Percentiles rank a stretch among this genome's conserved stretches.
Conservation (phyloP, 2,113 vertebrate genomes). For the Azemiops feae region DNA sequence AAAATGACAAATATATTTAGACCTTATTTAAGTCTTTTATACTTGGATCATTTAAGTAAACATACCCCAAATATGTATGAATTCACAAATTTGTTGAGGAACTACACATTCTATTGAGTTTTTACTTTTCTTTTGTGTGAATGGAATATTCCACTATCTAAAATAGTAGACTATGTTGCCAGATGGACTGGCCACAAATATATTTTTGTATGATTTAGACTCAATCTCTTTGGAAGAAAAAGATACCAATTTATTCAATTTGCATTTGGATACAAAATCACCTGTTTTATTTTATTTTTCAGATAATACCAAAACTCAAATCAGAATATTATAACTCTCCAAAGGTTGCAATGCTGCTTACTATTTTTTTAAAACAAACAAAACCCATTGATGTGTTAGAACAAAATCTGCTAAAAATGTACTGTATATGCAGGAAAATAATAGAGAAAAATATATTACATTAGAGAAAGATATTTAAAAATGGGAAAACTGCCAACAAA, state of each 20-base stretch:
- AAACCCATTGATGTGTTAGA: background rate
- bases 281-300: background rate
- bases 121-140: background rate
- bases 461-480: background rate
- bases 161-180: background rate
- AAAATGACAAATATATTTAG: background rate
- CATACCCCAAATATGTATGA: background rate
- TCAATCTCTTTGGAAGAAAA: background rate
- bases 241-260: background rate
- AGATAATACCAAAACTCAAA: background rate
- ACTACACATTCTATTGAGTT: constrained; percentile 26
- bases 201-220: constrained; percentile 14
- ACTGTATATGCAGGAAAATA: background rate
- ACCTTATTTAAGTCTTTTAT: background rate
- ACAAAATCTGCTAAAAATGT: background rate
- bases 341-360: background rate
- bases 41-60: background rate
- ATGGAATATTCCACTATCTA: constrained; percentile 27
- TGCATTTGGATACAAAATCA: background rate
- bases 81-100: constrained; percentile 2
- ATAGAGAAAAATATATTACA: background rate
- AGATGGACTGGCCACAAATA: constrained; percentile 16
- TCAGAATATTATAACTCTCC: background rate
- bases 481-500: background rate
- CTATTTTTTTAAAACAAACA: background rate